A percentile compares a stretch with the other conserved stretches of the same genome.
Conservation (phyloP, 2,888 invertebrate genomes). For the Drosophila greeni region DNA sequence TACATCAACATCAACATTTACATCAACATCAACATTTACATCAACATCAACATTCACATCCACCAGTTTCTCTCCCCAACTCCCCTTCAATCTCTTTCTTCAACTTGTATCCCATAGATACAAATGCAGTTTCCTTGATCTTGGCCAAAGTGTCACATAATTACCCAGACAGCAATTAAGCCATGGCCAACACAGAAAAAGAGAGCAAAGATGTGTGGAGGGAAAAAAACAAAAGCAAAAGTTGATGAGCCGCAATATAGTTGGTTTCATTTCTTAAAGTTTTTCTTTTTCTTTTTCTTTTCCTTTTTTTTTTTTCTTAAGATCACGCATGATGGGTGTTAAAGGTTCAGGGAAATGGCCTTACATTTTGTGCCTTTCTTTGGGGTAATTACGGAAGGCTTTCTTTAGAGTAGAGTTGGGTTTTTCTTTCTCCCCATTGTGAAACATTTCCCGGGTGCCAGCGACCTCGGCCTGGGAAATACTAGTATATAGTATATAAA, state of each 20-base stretch:
- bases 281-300: neutral
- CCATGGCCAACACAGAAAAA: neutral
- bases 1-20: no score
- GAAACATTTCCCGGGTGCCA: slow-evolving; percentile 29
- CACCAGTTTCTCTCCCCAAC: neutral
- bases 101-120: neutral
- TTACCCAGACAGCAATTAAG: slow-evolving; percentile 19
- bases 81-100: neutral
- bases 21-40: no score
- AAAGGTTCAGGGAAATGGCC: slow-evolving; percentile 25
- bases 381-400: slow-evolving; percentile 34
- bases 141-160: slow-evolving; percentile 24
- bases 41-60: no score
- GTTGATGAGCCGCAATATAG: slow-evolving; percentile 33
- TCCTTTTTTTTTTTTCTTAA: slow-evolving; percentile 1
- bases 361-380: slow-evolving; percentile 15
- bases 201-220: neutral
- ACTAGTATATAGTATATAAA: neutral
- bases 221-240: slow-evolving; percentile 17
- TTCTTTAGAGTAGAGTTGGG: slow-evolving; percentile 16
- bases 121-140: slow-evolving; percentile 8
- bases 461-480: slow-evolving; percentile 24
- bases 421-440: slow-evolving; percentile 12
- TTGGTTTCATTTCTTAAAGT: slow-evolving; percentile 11
- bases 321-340: slow-evolving; percentile 33